Conservation (phyloP, 2,113 vertebrate species). For the Epinephelus moara region DNA sequence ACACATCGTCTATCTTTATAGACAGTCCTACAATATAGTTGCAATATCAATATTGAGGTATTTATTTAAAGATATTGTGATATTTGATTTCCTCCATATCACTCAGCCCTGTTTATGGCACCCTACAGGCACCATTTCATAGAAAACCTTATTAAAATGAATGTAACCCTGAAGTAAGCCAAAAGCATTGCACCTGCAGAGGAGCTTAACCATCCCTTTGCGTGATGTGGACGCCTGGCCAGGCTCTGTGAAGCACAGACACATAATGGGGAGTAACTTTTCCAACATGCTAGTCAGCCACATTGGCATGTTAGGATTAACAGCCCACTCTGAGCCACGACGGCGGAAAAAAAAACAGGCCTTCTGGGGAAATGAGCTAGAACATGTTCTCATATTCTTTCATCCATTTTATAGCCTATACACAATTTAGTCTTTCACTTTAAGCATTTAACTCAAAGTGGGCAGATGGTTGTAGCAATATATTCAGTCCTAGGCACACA, state of each 20-base stretch:
- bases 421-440: slow-evolving; percentile 38
- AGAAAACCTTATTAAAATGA: not conserved
- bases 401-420: slow-evolving; percentile 38
- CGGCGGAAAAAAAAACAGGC: slow-evolving; percentile 4
- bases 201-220: not conserved
- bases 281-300: slow-evolving; percentile 13
- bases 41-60: no score
- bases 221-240: slow-evolving; percentile 13
- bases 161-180: not conserved
- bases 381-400: slow-evolving; percentile 33
- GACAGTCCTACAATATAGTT: no score
- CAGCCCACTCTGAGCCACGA: not conserved
- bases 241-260: not conserved
- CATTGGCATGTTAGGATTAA: slow-evolving; percentile 45
- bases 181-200: slow-evolving; percentile 18
- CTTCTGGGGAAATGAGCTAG: slow-evolving; percentile 13
- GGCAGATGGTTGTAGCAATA: slow-evolving; percentile 30
- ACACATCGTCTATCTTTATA: no score
- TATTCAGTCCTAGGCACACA: slow-evolving; percentile 37
- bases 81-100: no score
- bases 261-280: slow-evolving; percentile 45
- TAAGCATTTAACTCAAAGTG: slow-evolving; percentile 45
- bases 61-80: no score
- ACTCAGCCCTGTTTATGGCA: not conserved
- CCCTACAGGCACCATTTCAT: slow-evolving; percentile 7